Base-by-base conservation (phyloP, 2,888 invertebrate species). In the Hyposoter dolosus region DNA sequence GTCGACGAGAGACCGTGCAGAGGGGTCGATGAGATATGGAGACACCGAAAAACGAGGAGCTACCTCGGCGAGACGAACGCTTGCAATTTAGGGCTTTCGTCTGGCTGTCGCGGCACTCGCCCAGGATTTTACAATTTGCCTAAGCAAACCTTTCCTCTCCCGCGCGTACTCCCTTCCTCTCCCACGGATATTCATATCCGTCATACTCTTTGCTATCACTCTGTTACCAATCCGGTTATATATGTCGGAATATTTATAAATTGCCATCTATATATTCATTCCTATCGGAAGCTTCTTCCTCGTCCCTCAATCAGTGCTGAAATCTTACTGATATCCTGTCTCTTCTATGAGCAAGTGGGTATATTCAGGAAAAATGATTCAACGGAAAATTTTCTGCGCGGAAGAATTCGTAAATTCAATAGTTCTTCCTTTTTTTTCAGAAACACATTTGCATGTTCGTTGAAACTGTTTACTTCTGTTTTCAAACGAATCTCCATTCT, bases 121-220 rank as follows among this genome's bases (percentile, higher is more conserved):
- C 47, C 50, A 60, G 68, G 82, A 77, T 90, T 90, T 65, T 88
- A 89, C 90, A 91, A 91, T 92, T 92, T 92, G 90, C 92, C 90
- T 92, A 90, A 91, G 91, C 90, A 92, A 92, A 92, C 91, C 74
- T 23, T 45, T 43, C 47, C 47, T 66, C 47, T 35, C 60, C 32
- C 35, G 40, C 35, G 40, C 35, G 40, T 43, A 32, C 1, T 32
- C 79, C 45, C 69, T 28, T 50, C 66, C 53, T 40, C 40, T 17
- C 19, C 28, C 84, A 28, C 35, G 86, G 91, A 90, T 90, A 90
- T 92, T 91, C 92, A 92, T 92, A 92, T 91, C 90, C 90, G 88
- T 77, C 81, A 72, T 47, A 71, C 68, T 68, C 85, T 82, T 82
- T 72, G 68, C 74, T 60, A 32, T 50, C 23, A 63, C 77, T 72